Conservation (phyloP, 2,888 invertebrate species). For the Eudasyphora cyanicolor region DNA sequence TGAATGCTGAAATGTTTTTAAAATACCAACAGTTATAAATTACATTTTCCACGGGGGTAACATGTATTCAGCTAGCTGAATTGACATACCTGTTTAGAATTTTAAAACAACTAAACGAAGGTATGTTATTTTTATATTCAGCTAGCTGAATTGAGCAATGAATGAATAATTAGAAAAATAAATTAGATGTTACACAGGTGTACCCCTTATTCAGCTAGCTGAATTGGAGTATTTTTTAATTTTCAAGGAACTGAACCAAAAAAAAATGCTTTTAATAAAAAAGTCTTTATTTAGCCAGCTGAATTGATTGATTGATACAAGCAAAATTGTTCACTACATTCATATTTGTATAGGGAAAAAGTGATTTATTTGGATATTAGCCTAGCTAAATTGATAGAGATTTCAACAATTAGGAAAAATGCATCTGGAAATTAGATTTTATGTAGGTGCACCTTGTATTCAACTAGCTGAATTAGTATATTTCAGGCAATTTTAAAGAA, state of each 20-base stretch:
- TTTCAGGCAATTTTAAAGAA: neutral
- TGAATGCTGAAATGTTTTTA: neutral
- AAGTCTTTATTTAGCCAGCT: too few relatives aligned
- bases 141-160: conserved; percentile 12
- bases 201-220: conserved; percentile 24
- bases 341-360: too few relatives aligned
- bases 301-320: too few relatives aligned
- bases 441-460: neutral
- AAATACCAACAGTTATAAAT: too few relatives aligned
- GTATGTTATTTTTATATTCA: neutral
- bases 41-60: too few relatives aligned
- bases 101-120: neutral
- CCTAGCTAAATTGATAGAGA: too few relatives aligned
- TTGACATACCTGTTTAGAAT: neutral
- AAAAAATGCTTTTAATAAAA: too few relatives aligned
- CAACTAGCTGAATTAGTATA: neutral
- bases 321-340: too few relatives aligned
- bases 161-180: neutral
- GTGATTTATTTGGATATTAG: too few relatives aligned
- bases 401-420: too few relatives aligned
- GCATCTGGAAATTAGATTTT: too few relatives aligned
- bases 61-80: conserved; percentile 23
- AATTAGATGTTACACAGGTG: neutral
- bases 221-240: neutral
- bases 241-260: too few relatives aligned